Percentiles rank a stretch among this genome's conserved stretches.
These are phyloP conservation scores for Diuraphis noxia DNA, from an alignment of 1,140 invertebrate genomes.

Conservation along the genomic window DNA sequence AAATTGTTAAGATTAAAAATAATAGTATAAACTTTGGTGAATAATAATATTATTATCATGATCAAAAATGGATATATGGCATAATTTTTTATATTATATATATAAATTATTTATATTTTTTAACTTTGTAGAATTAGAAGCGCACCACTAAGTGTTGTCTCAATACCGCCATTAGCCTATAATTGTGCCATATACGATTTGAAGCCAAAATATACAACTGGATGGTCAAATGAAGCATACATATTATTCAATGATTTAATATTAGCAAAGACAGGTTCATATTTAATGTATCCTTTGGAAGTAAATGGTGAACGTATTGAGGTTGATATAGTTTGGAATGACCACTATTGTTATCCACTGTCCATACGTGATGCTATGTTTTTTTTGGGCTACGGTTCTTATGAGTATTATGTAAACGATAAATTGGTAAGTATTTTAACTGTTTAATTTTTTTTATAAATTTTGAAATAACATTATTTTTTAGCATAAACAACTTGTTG, in stretches of 20 bases:
- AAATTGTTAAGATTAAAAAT: not conserved
- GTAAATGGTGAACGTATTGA: not conserved
- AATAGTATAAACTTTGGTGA: not conserved
- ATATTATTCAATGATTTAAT: conserved; percentile 21
- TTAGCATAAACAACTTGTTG: conserved; percentile 5
- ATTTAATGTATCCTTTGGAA: conserved; percentile 2
- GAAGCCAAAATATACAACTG: not conserved
- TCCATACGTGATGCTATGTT: conserved; percentile 61
- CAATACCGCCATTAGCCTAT: conserved; percentile 13
- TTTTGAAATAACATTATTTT: not conserved
- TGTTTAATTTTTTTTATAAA: not conserved
- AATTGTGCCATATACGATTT: conserved; percentile 20
- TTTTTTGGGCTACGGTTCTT: conserved; percentile 57
- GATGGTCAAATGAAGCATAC: conserved; percentile 37
- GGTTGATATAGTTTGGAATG: conserved; percentile 43
- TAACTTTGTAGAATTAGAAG: not conserved
- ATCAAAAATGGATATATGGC: not conserved
- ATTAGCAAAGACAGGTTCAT: not conserved
- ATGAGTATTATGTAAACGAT: conserved; percentile 35
- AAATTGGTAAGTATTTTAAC: not conserved
- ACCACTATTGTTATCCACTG: conserved; percentile 50
- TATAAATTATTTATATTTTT: not conserved
- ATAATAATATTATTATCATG: not conserved
- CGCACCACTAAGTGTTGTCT: not conserved
- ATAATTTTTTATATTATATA: too few species aligned